phyloP scores from a whole-genome alignment of 2,888 invertebrate species.

The Arctia plantaginis region DNA sequence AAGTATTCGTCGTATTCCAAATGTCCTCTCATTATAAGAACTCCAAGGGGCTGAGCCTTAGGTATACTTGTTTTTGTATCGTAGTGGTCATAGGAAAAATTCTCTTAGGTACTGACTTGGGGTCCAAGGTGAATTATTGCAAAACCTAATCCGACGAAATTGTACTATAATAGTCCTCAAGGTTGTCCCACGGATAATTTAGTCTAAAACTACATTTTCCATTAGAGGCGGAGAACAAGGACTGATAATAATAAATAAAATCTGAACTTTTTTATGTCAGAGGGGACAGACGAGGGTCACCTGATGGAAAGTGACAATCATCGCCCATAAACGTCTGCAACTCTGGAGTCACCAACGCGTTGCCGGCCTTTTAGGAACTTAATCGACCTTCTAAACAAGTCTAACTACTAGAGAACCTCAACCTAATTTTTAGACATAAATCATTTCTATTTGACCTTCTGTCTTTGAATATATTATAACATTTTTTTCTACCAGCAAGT shows the following conservation, averaged over 20 bases:
- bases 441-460: conserved; percentile 2
- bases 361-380: too few relatives aligned
- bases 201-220: neutral
- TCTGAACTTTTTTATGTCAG: too few relatives aligned
- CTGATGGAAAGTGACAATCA: too few relatives aligned
- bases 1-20: neutral
- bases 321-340: too few relatives aligned
- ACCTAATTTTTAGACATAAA: neutral
- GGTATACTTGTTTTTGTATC: neutral
- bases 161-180: neutral
- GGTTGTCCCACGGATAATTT: neutral
- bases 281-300: too few relatives aligned
- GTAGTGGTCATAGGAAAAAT: neutral
- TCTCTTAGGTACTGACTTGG: neutral
- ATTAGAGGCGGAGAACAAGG: neutral
- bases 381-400: neutral
- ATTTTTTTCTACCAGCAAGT: neutral
- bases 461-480: neutral
- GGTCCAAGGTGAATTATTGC: neutral
- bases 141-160: neutral
- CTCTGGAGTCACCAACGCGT: too few relatives aligned
- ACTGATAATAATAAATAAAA: neutral
- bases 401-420: neutral
- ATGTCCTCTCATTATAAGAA: neutral
- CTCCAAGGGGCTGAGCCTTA: neutral